These are phyloP conservation scores for Tenebrio molitor DNA, from an alignment of 1,140 invertebrate species.

Conservation along the genomic window DNA sequence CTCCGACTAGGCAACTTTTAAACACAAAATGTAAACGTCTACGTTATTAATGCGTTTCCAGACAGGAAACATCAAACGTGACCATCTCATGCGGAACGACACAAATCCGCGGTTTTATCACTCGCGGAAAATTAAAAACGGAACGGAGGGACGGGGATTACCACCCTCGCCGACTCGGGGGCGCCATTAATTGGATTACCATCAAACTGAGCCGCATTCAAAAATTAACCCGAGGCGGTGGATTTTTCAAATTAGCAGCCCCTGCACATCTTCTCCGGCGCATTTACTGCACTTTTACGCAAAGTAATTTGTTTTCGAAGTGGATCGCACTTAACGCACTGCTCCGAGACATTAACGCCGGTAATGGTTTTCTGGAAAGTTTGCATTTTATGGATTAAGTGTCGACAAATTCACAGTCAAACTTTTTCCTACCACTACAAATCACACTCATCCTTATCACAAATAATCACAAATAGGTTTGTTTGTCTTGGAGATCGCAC, in stretches of 20 bases:
- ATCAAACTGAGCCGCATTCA: conserved; percentile 15
- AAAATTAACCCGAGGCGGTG: conserved; percentile 21
- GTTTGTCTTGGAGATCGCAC: no score
- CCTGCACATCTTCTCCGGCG: no score
- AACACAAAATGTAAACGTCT: conserved; percentile 42
- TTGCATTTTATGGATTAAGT: no score
- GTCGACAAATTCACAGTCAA: no score
- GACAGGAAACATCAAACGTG: conserved; percentile 40
- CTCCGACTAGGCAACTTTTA: conserved; percentile 15
- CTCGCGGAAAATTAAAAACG: conserved; percentile 34
- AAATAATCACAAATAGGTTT: no score
- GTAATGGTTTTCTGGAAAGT: no score
- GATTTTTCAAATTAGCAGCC: neutral
- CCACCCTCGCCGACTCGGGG: neutral
- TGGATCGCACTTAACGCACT: no score
- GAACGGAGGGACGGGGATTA: neutral
- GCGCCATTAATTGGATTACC: conserved; percentile 30
- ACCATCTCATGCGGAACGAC: conserved; percentile 40
- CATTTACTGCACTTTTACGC: no score
- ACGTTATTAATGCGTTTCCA: conserved; percentile 42
- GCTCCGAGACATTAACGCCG: no score
- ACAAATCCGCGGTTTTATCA: conserved; percentile 40
- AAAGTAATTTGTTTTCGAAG: no score
- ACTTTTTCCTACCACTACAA: no score
- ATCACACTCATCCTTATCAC: no score